These are phyloP conservation scores for Thereva nobilitata DNA, from an alignment of 2,888 invertebrate genomes.

Conservation along the genomic window DNA sequence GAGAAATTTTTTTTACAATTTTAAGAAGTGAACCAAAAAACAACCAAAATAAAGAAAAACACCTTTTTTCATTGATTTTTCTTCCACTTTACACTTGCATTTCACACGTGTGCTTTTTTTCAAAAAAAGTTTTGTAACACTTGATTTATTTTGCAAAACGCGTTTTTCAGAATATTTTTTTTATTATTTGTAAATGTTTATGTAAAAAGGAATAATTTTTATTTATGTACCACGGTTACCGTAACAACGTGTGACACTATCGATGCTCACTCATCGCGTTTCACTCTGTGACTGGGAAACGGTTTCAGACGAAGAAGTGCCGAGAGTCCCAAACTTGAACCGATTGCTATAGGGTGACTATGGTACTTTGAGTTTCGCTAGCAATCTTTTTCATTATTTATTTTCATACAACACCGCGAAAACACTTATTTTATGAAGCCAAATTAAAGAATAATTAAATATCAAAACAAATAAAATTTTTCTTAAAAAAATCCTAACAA, in stretches of 20 bases:
- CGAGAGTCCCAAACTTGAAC: constrained; percentile 36
- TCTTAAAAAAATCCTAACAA: background rate
- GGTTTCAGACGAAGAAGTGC: constrained; percentile 41
- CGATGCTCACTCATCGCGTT: constrained; percentile 53
- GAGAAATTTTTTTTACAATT: no score
- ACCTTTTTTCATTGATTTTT: no score
- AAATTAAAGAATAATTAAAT: background rate
- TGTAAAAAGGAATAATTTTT: constrained; percentile 37
- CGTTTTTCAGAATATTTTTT: constrained; percentile 23
- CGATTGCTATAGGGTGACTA: constrained; percentile 18
- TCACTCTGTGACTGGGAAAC: constrained; percentile 53
- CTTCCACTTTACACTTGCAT: no score
- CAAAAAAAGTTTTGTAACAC: no score
- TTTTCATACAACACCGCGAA: no score
- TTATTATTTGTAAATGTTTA: constrained; percentile 27
- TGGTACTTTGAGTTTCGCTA: no score
- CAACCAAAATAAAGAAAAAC: no score
- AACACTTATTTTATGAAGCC: no score
- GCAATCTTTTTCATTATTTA: no score
- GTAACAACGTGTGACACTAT: constrained; percentile 49
- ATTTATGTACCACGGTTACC: constrained; percentile 46
- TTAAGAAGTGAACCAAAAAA: no score
- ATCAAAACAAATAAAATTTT: background rate
- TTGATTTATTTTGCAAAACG: no score
- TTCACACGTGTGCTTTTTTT: no score